Percentiles rank a stretch among this genome's conserved stretches.
Evolutionary conservation across 2,113 vertebrate genomes (phyloP).

Genomic region (Bettongia penicillata): DNA sequence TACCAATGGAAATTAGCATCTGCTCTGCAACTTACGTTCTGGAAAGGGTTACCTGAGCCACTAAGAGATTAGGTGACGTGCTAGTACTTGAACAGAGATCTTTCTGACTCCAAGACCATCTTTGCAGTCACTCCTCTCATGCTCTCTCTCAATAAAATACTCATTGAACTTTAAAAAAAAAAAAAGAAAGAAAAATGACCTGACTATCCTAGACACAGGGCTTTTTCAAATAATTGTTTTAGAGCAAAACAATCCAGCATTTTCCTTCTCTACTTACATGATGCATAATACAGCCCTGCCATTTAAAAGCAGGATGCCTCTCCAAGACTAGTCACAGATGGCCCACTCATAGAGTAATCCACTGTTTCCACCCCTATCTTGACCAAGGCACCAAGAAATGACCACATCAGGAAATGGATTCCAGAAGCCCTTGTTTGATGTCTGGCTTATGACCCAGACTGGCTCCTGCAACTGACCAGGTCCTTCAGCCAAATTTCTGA

Average conservation of each 20-base stretch:
- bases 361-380: conserved; percentile 42
- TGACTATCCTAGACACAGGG: conserved; percentile 69
- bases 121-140: background rate
- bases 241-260: conserved; percentile 60
- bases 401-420: conserved; percentile 62
- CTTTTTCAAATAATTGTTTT: conserved; percentile 33
- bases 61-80: background rate
- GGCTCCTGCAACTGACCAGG: background rate
- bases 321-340: background rate
- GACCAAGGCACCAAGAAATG: background rate
- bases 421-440: conserved; percentile 56
- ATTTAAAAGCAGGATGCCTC: conserved; percentile 31
- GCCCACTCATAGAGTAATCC: conserved; percentile 18
- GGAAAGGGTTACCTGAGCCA: background rate
- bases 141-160: background rate
- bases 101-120: background rate
- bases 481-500: conserved; percentile 23
- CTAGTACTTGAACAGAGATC: background rate
- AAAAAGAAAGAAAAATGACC: conserved; percentile 51
- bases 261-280: conserved; percentile 22
- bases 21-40: background rate
- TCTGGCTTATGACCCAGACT: conserved; percentile 59
- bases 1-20: background rate
- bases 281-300: background rate
- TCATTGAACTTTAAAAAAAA: background rate